Evolutionary conservation across 2,888 invertebrate species (phyloP), one percentile per base, ranked within the genome.

Genomic region (Craniophora ligustri): DNA sequence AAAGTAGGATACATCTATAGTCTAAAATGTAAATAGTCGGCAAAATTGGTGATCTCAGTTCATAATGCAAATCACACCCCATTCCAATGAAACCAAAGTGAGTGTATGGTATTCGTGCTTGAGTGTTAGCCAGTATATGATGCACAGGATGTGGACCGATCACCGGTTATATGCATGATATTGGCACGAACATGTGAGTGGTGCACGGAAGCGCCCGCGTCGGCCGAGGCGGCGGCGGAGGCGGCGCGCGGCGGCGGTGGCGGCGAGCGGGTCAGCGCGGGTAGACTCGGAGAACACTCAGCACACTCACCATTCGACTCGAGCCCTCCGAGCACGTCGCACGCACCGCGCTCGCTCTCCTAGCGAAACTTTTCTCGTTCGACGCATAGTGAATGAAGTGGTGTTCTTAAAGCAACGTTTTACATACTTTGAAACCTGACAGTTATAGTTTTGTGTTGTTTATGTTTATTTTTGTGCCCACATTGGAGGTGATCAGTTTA

Each of bases 391-490:
- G 87, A 90, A 82, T 81, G 72, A 87, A 90, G 90, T 90, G 87
- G 72, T 88, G 85, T 83, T 83, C 80, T 77, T 79, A 66, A 81
- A 71, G 73, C 67, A 79, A 81, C 74, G 79, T 79, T 78, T 79
- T 75, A 35, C 15, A 84, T 81, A 85, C 82, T 85, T 82, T 81
- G 79, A 68, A 71, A 75, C 78, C 81, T 76, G 79, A 87, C 87
- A 82, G 86, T 91, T 86, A 82, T 84, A 82, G 76, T 68, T 85
- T 87, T 89, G 89, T 91, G 89, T 86, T 91, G 91, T 91, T 91
- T 88, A 83, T 81, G 76, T 82, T 79, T 75, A 79, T 82, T 88
- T 85, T 79, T 84, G 92, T 92, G 91, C 84, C 84, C 86, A 86
- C 82, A 82, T 91, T 89, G 91, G 90, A 89, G 86, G 89, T 88